Percentiles rank a stretch among this genome's conserved stretches.
These are phyloP conservation scores for Gila orcuttii DNA, from an alignment of 2,113 vertebrate genomes.

Conservation along the genomic window DNA sequence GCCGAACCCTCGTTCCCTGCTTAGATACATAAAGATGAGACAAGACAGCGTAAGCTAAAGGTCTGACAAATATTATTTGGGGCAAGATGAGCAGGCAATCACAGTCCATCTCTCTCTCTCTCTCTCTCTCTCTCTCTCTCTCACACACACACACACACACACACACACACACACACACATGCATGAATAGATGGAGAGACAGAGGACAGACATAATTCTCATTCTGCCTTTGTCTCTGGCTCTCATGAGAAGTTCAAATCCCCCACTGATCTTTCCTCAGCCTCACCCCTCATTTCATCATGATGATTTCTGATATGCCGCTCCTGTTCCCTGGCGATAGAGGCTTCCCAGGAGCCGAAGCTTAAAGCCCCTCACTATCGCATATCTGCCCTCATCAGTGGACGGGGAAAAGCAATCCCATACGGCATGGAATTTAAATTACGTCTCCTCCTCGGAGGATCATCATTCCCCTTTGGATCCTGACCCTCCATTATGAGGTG, in stretches of 20 bases:
- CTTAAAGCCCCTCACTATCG: conserved; percentile 65
- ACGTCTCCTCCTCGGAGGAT: conserved; percentile 66
- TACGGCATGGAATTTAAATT: conserved; percentile 72
- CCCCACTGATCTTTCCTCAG: conserved; percentile 72
- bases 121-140: too few species aligned
- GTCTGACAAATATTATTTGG: conserved; percentile 19
- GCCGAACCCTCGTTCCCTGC: conserved; percentile 96
- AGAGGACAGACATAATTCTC: conserved; percentile 43
- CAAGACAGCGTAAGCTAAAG: conserved; percentile 29
- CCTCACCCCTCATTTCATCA: conserved; percentile 72
- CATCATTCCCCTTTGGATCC: conserved; percentile 57
- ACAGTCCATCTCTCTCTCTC: neutral
- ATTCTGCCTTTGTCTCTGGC: conserved; percentile 57
- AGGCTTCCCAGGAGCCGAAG: conserved; percentile 64
- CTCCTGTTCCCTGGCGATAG: conserved; percentile 55
- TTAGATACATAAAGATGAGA: conserved; percentile 69
- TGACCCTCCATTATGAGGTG: conserved; percentile 69
- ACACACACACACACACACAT: neutral
- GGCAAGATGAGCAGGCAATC: conserved; percentile 27
- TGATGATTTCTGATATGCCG: conserved; percentile 64
- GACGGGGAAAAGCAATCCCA: conserved; percentile 73
- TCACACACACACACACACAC: too few species aligned
- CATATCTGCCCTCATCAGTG: conserved; percentile 68
- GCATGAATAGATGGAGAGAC: conserved; percentile 3
- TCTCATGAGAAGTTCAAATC: conserved; percentile 66